Base-by-base conservation (phyloP, 2,888 invertebrate genomes). In the Myopa testacea region DNA sequence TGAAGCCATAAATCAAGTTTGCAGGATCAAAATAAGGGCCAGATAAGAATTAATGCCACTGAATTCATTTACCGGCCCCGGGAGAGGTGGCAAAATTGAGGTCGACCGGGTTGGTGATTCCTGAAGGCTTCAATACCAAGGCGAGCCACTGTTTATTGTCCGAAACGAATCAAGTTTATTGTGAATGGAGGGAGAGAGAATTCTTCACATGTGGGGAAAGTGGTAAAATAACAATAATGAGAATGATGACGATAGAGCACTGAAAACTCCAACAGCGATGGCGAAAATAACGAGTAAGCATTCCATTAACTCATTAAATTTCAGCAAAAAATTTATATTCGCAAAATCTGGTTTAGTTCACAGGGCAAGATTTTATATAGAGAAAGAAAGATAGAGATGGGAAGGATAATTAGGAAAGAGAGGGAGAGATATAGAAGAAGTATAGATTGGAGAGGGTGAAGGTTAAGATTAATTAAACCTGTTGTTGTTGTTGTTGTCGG, bases 141-240 rank as follows among this genome's bases (percentile, higher is more conserved):
- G 34, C 14, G 26, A 65, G 34, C 65, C 10, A 6, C 55, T 55
- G 55, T 75, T 75, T 75, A 75, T 75, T 38, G 69, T 45, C 60
- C 75, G 69, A 75, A 69, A 69, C 75, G 75, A 75, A 75, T 75
- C 45, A 65, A 73, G 45, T 65, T 75, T 75, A 75, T 75, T 60
- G 75, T 58, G 34, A 60, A 69, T 58, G 69, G n/a, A n/a, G 50
- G 55, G 34, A 16, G 52, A 37, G 26, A 63, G 38, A 65, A 65
- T 26, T 34, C 14, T 37, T 37, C 65, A 65, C 38, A 16, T 58
- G 75, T 26, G 38, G 67, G 38, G 58, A 58, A 62, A 60, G n/a
- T n/a, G 37, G 40, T 38, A 40, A 40, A 37, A 62, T 14, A 38
- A 73, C 34, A 37, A 65, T 34, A 50, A 37, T 37, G 50, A 3